Percentiles rank a stretch among this genome's conserved stretches.
Conservation (phyloP, 64 coral and sea anemone genomes). For the Dendrophyllia cribrosa region DNA sequence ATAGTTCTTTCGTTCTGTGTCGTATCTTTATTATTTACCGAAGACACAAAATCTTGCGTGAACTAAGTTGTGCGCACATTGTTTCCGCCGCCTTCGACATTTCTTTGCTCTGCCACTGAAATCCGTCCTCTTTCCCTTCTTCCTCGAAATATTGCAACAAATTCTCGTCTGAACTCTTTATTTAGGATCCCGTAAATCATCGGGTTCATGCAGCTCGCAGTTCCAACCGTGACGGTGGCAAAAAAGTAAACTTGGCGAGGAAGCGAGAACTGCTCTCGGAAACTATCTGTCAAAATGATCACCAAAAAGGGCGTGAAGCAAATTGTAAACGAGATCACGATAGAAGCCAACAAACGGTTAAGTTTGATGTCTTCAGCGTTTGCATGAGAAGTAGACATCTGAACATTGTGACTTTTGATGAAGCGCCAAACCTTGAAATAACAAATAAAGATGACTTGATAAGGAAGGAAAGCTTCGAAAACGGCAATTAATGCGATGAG, state of each 20-base stretch:
- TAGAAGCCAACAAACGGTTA: conserved; percentile 2
- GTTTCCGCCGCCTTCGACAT: neutral
- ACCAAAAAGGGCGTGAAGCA: conserved; percentile 30
- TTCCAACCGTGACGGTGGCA: neutral
- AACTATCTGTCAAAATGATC: conserved; percentile 1
- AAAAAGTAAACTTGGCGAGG: conserved; percentile 51
- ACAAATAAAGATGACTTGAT: conserved; percentile 31
- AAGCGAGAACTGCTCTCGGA: neutral
- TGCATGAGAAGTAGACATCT: neutral
- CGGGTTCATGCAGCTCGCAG: conserved; percentile 35
- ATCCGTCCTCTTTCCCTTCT: neutral
- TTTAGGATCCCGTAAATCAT: conserved; percentile 69
- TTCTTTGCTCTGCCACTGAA: neutral
- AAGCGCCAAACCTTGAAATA: conserved; percentile 44
- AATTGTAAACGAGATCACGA: neutral
- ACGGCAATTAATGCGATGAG: neutral
- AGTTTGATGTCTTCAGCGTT: conserved; percentile 14
- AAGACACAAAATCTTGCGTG: too few relatives aligned
- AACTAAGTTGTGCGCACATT: neutral
- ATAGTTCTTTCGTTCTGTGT: too few relatives aligned
- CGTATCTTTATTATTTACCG: too few relatives aligned
- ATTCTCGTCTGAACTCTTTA: conserved; percentile 43
- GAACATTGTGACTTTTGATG: neutral
- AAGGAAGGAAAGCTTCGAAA: conserved; percentile 14
- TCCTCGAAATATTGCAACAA: conserved; percentile 18